Evolutionary conservation across 2,113 vertebrate genomes (phyloP), one percentile per base, ranked within the genome.

Genomic region (Nettapus auritus): DNA sequence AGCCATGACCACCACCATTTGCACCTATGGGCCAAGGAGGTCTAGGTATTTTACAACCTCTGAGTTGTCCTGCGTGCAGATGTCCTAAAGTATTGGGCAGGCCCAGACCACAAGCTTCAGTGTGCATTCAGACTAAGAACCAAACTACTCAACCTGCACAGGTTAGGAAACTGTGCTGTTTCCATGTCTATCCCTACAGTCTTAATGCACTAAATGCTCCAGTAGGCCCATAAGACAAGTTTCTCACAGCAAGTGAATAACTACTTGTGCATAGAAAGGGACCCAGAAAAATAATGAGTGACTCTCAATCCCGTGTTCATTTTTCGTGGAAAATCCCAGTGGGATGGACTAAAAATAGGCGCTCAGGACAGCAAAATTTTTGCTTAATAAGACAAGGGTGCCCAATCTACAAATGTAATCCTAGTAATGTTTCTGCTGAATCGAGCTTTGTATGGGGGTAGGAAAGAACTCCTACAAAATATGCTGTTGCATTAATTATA

Each of bases 401-500:
- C 69, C 68, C 60, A 90, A 78, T 92, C 77, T 74, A 95, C 44
- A 5, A 59, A 67, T 66, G 34, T 46, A 96, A 77, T 79, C 40
- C 44, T 96, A 96, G 57, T 67, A 94, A 90, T 77, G 53, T 96
- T 98, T 98, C 96, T 97, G 81, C 93, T 96, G 93, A 97, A 95
- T 76, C 3, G 38, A 97, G 94, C 90, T 96, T 97, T 97, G 93
- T 93, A 95, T 82, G 77, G 33, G 86, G 86, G 91, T 95, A 91
- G 89, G 71, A 82, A 94, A 97, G 96, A 96, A 76, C 93, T 96
- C 96, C 81, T 94, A 94, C 95, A 97, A 98, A 97, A 96, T 97
- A 98, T 97, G 93, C 88, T 94, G 80, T 95, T 97, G 97, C 96
- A 98, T 98, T 98, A 98, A 98, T 98, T 98, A 97, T 96, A 98